Evolutionary conservation across 2,113 vertebrate species (phyloP), one percentile per base, ranked within the genome.

Genomic region (Plotosus lineatus): DNA sequence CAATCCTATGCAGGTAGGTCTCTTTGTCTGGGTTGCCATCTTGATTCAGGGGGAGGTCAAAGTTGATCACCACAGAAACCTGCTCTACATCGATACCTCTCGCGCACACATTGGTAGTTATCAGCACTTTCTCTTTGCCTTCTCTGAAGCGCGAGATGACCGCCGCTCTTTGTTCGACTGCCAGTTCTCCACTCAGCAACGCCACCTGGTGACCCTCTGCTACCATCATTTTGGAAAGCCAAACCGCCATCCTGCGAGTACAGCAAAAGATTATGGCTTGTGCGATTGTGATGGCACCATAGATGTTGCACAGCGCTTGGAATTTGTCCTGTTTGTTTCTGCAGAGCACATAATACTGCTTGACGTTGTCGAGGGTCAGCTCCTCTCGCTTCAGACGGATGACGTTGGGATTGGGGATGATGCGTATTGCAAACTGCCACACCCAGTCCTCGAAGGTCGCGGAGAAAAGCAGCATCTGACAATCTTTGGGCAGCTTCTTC

Each of bases 181-280:
- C 95, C 98, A 99, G 98, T 78, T 99, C 98, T 0, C 97, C 97
- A 0, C 96, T 99, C 19, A 99, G 94, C 87, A 99, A 82, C 1
- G 96, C 97, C 88, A 99, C 97, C 91, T 98, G 97, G 89, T 99
- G 98, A 69, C 95, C 95, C 83, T 99, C 97, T 83, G 92, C 91
- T 0, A 96, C 98, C 73, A 98, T 93, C 92, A 99, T 97, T 0
- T 95, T 97, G 0, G 97, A 96, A 85, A 99, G 89, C 97, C 97
- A 99, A 8, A 95, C 94, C 0, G 96, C 98, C 0, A 97, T 99
- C 89, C 95, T 98, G 69, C 97, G 95, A 3, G 97, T 99, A 0
- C 97, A 96, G 86, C 97, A 98, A 92, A 98, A 98, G 91, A 98
- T 96, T 95, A 97, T 98, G 84, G 96, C 96, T 90, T 99, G 96